Conservation (phyloP, 1,140 invertebrate genomes). For the Trypoxylus dichotomus region DNA sequence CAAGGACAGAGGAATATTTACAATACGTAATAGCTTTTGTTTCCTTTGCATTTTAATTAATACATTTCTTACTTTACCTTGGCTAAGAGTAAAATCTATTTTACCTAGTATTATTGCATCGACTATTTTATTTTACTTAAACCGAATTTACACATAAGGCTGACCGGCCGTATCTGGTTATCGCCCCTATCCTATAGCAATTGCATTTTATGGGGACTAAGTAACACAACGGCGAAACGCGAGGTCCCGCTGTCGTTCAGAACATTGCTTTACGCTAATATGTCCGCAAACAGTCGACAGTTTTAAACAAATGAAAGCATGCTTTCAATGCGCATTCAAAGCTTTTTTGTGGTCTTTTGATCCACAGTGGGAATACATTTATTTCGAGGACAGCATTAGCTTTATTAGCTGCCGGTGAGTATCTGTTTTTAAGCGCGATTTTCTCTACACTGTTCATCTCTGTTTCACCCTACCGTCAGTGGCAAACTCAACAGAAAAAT, state of each 20-base stretch:
- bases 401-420: constrained; percentile 23
- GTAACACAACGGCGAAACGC: not conserved
- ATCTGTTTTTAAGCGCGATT: constrained; percentile 5
- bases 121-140: too few relatives aligned
- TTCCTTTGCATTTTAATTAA: not conserved
- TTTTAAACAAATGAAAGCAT: constrained; percentile 30
- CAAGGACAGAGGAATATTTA: not conserved
- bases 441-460: not conserved
- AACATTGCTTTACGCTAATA: constrained; percentile 25
- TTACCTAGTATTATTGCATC: too few relatives aligned
- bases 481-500: not conserved
- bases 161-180: not conserved
- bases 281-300: constrained; percentile 29
- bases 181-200: not conserved
- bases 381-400: constrained; percentile 30
- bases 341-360: constrained; percentile 31
- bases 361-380: constrained; percentile 27
- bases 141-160: not conserved
- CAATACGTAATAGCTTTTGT: not conserved
- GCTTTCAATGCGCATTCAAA: constrained; percentile 30
- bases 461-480: not conserved
- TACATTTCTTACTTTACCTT: not conserved
- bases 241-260: not conserved
- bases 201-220: not conserved
- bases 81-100: not conserved